Conservation (phyloP, 2,113 vertebrate species). For the Pholis gunnellus region DNA sequence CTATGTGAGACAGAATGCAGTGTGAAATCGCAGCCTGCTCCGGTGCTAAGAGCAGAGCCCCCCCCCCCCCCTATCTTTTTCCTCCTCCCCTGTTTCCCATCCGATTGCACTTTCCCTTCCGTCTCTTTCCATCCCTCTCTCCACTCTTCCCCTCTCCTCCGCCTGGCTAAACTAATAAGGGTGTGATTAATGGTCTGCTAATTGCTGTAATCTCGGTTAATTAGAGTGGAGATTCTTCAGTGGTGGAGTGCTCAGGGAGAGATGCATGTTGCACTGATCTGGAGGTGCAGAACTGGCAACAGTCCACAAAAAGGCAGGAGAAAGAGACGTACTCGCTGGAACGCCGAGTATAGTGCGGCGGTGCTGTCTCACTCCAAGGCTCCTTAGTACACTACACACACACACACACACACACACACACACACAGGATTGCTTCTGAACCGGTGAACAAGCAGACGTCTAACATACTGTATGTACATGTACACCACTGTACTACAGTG, state of each 20-base stretch:
- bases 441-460: neutral
- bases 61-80: neutral
- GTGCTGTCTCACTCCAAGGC: conserved; percentile 32
- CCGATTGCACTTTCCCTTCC: neutral
- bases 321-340: conserved; percentile 8
- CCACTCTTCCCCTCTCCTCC: conserved; percentile 59
- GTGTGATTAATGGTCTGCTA: conserved; percentile 85
- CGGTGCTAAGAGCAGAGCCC: conserved; percentile 51
- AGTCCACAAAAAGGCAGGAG: conserved; percentile 19
- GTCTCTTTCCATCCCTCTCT: neutral
- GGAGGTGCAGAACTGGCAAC: conserved; percentile 61
- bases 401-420: neutral
- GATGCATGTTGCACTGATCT: conserved; percentile 72
- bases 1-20: conserved; percentile 50
- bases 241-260: conserved; percentile 67
- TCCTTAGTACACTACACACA: neutral
- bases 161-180: conserved; percentile 84
- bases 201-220: conserved; percentile 85
- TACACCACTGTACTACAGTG: neutral
- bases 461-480: neutral
- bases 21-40: conserved; percentile 55
- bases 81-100: neutral
- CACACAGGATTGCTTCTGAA: neutral
- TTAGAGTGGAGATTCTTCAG: conserved; percentile 81
- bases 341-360: neutral